These are phyloP conservation scores for Solen grandis DNA, from an alignment of 1,140 invertebrate genomes.

Conservation along the genomic window DNA sequence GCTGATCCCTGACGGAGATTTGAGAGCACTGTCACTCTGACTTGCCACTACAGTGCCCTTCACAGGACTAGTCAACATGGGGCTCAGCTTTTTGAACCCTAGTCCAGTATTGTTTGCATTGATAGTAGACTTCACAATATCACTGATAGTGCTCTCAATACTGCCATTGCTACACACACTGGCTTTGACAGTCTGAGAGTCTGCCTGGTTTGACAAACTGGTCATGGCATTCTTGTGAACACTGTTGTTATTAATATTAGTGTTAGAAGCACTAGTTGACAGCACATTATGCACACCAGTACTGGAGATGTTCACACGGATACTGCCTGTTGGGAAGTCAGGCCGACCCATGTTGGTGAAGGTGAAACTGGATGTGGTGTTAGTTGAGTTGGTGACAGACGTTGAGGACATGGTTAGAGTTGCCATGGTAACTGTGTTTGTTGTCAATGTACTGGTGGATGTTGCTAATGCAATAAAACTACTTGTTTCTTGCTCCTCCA, in stretches of 20 bases:
- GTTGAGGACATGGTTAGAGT: slow-evolving; percentile 41
- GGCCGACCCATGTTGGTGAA: slow-evolving; percentile 36
- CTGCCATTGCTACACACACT: slow-evolving; percentile 42
- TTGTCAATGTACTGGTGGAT: slow-evolving; percentile 49
- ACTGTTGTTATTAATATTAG: slow-evolving; percentile 19
- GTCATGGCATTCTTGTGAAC: background rate
- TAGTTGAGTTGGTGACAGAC: slow-evolving; percentile 32
- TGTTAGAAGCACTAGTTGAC: background rate
- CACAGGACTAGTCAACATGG: slow-evolving; percentile 39
- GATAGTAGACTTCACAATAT: slow-evolving; percentile 51
- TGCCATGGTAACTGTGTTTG: slow-evolving; percentile 59
- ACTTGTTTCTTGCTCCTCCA: slow-evolving; percentile 36
- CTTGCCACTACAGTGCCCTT: background rate
- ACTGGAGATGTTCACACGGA: slow-evolving; percentile 45
- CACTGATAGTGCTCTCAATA: slow-evolving; percentile 53
- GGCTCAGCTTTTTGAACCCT: slow-evolving; percentile 50
- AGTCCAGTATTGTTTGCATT: slow-evolving; percentile 41
- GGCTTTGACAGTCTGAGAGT: background rate
- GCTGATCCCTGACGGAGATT: slow-evolving; percentile 39
- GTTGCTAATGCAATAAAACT: slow-evolving; percentile 50
- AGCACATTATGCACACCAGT: slow-evolving; percentile 27
- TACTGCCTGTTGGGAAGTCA: slow-evolving; percentile 26
- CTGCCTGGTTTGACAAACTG: background rate
- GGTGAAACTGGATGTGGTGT: slow-evolving; percentile 43
- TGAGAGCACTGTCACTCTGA: slow-evolving; percentile 26